Evolutionary conservation across 2,888 invertebrate genomes (phyloP).

Genomic region (Gandaritis pyraliata): DNA sequence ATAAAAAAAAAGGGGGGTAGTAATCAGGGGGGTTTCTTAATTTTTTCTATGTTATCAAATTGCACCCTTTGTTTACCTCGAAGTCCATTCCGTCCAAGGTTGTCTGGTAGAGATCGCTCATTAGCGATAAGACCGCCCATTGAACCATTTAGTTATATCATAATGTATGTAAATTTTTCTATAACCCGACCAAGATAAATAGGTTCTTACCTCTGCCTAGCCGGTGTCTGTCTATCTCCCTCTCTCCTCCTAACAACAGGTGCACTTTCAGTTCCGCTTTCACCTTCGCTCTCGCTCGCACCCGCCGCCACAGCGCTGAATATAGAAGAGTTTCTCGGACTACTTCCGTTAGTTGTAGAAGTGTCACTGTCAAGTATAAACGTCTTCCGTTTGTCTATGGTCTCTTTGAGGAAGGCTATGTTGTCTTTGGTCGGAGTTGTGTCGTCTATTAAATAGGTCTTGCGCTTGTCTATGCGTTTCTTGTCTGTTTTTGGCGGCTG

Average conservation of each 20-base stretch:
- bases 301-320: constrained; percentile 75
- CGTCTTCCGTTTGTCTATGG: constrained; percentile 72
- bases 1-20: no score
- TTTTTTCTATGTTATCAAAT: no score
- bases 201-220: constrained; percentile 24
- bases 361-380: constrained; percentile 79
- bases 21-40: no score
- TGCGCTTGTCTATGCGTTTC: constrained; percentile 68
- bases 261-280: constrained; percentile 75
- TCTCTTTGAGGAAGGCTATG: constrained; percentile 62
- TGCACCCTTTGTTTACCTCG: no score
- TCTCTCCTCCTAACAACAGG: constrained; percentile 68
- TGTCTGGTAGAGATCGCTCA: no score
- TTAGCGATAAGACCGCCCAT: no score
- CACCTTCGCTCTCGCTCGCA: constrained; percentile 75
- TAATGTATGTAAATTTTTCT: no score
- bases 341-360: constrained; percentile 78
- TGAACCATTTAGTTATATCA: no score
- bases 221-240: constrained; percentile 36
- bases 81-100: no score
- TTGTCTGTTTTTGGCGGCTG: constrained; percentile 64
- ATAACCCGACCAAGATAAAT: not conserved
- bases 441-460: constrained; percentile 73
- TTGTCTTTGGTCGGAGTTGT: constrained; percentile 74
- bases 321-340: constrained; percentile 76